These are phyloP conservation scores for Eurytoma adleriae DNA, from an alignment of 2,888 invertebrate species.

Conservation along the genomic window DNA sequence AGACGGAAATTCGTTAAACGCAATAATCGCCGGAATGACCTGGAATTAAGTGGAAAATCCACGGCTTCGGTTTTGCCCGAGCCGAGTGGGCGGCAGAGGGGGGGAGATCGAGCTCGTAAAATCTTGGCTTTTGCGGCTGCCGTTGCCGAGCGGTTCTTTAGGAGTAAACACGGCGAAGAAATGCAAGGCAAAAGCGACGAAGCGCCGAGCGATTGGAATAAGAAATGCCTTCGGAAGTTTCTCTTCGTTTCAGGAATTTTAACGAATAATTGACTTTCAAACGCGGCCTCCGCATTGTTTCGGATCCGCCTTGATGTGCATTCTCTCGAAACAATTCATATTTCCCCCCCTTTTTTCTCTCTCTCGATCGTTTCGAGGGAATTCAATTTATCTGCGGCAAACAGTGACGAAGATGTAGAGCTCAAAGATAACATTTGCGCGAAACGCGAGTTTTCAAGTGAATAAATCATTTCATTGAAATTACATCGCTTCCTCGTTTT, in stretches of 20 bases:
- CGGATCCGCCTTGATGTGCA: neutral
- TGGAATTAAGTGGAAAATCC: constrained; percentile 32
- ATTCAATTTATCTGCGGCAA: no score
- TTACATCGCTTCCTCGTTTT: no score
- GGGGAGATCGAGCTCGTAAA: constrained; percentile 31
- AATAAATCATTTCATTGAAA: no score
- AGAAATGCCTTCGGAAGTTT: constrained; percentile 30
- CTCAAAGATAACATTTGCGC: no score
- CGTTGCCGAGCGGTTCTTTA: constrained; percentile 16
- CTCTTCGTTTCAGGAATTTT: constrained; percentile 20
- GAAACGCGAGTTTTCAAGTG: no score
- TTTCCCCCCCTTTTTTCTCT: no score
- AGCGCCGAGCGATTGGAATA: constrained; percentile 25
- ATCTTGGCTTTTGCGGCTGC: constrained; percentile 28
- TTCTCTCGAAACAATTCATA: no score
- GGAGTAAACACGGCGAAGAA: constrained; percentile 40
- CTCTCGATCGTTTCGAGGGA: no score
- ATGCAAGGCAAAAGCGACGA: constrained; percentile 8
- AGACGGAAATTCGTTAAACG: neutral
- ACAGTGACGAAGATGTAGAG: no score
- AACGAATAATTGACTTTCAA: constrained; percentile 30
- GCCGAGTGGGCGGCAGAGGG: neutral
- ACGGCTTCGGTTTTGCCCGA: neutral
- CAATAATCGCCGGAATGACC: neutral
- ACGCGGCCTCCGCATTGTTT: neutral